Conservation (phyloP, 2,113 vertebrate genomes). For the Pandion haliaetus region DNA sequence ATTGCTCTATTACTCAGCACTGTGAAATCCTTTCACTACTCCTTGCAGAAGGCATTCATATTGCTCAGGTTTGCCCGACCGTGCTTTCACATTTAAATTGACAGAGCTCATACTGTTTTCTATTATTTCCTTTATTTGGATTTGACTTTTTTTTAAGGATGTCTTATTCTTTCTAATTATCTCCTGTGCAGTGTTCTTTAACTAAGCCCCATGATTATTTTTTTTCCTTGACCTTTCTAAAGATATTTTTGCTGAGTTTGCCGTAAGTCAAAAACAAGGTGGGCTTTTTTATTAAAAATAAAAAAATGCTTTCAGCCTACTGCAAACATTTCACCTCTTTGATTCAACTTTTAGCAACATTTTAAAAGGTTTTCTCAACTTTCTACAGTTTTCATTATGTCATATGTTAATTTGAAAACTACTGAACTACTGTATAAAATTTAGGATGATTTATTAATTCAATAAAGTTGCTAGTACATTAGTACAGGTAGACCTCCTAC, state of each 20-base stretch:
- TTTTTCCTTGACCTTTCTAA: neutral
- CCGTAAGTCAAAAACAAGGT: neutral
- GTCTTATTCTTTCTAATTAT: neutral
- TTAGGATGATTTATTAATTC: neutral
- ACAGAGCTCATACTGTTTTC: neutral
- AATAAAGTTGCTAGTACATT: neutral
- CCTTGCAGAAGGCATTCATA: neutral
- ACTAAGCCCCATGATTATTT: neutral
- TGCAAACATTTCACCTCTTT: neutral
- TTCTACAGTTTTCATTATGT: neutral
- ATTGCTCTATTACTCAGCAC: neutral
- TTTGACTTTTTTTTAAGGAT: neutral
- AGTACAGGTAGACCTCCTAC: neutral
- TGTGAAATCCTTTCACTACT: neutral
- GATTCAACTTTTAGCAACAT: neutral
- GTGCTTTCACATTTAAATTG: neutral
- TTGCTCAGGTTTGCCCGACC: neutral
- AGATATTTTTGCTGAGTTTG: neutral
- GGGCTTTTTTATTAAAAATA: accelerated
- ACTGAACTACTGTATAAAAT: neutral
- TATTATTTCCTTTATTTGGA: neutral
- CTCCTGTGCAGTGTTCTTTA: neutral
- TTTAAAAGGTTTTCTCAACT: neutral
- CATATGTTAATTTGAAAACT: neutral
- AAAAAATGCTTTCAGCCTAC: neutral